Evolutionary conservation across 2,797 vertebrate species (phyloP).

Genomic region (Cetoscarus ocellatus): DNA sequence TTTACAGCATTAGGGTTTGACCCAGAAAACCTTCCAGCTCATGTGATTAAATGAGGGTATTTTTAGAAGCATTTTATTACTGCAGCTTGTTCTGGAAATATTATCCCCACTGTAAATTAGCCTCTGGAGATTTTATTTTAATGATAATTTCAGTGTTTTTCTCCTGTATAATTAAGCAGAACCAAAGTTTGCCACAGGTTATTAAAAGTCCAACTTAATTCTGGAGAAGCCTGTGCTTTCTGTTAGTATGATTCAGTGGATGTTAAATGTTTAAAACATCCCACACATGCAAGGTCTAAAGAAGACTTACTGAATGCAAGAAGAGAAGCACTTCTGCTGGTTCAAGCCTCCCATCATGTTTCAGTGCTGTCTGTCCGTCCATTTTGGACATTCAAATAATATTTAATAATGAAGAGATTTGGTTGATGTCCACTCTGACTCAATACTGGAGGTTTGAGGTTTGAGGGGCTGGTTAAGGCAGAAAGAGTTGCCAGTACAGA

Average conservation of each 20-base stretch:
- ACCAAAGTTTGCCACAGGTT: neutral
- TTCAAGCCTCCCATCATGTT: too few relatives aligned
- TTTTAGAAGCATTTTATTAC: slow-evolving; percentile 36
- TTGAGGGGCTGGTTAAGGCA: too few relatives aligned
- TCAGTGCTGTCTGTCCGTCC: too few relatives aligned
- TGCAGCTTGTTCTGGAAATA: slow-evolving; percentile 7
- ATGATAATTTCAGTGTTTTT: slow-evolving; percentile 3
- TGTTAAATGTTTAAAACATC: neutral
- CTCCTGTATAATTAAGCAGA: slow-evolving; percentile 3
- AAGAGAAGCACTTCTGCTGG: neutral
- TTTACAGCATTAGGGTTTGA: slow-evolving; percentile 24
- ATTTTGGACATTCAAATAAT: too few relatives aligned
- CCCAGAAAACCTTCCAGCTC: slow-evolving; percentile 22
- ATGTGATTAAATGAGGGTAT: slow-evolving; percentile 23
- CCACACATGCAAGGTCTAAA: neutral
- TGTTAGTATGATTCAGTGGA: neutral
- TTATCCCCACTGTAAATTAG: slow-evolving; percentile 12
- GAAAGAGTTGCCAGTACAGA: too few relatives aligned
- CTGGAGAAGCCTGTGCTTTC: slow-evolving; percentile 9
- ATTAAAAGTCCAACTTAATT: slow-evolving; percentile 1
- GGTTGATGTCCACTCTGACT: too few relatives aligned
- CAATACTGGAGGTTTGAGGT: too few relatives aligned
- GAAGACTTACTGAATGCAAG: neutral
- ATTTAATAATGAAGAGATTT: too few relatives aligned
- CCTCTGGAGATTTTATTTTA: slow-evolving; percentile 24